A percentile compares a stretch with the other conserved stretches of the same genome.
phyloP scores from a whole-genome alignment of 2,113 vertebrate genomes.

The Solea solea region DNA sequence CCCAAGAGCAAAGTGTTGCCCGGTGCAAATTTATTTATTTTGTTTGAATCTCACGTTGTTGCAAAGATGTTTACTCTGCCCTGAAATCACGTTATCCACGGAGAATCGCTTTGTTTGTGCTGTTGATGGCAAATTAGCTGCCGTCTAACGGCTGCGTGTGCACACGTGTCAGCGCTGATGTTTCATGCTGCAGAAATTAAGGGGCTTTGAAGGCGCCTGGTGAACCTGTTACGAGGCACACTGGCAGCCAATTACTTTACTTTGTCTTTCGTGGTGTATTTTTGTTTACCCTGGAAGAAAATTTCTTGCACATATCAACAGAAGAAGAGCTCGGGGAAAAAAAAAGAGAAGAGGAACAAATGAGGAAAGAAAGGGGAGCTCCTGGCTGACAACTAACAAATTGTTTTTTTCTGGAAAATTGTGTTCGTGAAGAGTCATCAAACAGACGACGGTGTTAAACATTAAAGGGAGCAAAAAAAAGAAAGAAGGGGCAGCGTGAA shows the following conservation, averaged over 20 bases:
- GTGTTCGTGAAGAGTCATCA: slow-evolving; percentile 54
- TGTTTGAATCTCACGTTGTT: slow-evolving; percentile 16
- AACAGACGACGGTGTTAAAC: slow-evolving; percentile 48
- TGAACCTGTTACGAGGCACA: slow-evolving; percentile 48
- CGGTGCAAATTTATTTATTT: not conserved
- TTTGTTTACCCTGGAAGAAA: slow-evolving; percentile 60
- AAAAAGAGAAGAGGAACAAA: slow-evolving; percentile 30
- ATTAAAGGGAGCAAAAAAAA: slow-evolving; percentile 7
- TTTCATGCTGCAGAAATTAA: slow-evolving; percentile 22
- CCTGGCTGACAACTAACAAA: slow-evolving; percentile 68
- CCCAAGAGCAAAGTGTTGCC: slow-evolving; percentile 41
- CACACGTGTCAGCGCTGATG: slow-evolving; percentile 26
- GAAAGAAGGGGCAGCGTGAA: not conserved
- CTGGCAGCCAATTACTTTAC: slow-evolving; percentile 64
- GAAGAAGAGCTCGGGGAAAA: not conserved
- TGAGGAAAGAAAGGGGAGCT: slow-evolving; percentile 41
- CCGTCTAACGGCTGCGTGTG: slow-evolving; percentile 12
- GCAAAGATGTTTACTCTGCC: slow-evolving; percentile 50
- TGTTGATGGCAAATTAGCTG: slow-evolving; percentile 53
- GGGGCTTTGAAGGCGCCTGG: slow-evolving; percentile 11
- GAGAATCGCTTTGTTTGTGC: slow-evolving; percentile 60
- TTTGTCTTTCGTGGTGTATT: slow-evolving; percentile 5
- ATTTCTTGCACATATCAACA: slow-evolving; percentile 42
- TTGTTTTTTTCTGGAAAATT: slow-evolving; percentile 68
- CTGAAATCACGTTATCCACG: slow-evolving; percentile 49